Evolutionary conservation across 1,140 invertebrate genomes (phyloP).

Genomic region (Drosophila lowei): DNA sequence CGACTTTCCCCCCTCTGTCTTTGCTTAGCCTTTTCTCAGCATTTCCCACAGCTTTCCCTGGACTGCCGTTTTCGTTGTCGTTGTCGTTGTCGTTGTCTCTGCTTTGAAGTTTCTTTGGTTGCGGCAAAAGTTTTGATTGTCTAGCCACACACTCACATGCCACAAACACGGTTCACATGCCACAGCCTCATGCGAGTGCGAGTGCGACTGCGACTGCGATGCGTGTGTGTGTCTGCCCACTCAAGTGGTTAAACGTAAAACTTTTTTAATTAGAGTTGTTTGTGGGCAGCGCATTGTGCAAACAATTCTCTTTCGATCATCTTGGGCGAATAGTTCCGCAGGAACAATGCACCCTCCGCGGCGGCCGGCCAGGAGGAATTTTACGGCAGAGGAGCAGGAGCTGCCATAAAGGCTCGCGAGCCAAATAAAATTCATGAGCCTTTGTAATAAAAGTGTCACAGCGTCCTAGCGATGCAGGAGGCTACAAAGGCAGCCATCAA

Average conservation of each 20-base stretch:
- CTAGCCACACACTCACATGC: constrained; percentile 63
- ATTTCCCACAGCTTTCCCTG: constrained; percentile 27
- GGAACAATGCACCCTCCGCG: neutral
- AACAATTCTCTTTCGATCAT: constrained; percentile 68
- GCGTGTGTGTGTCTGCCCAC: constrained; percentile 48
- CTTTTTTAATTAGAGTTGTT: constrained; percentile 81
- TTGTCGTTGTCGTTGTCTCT: constrained; percentile 39
- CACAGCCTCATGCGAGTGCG: constrained; percentile 20
- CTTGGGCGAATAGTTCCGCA: constrained; percentile 67
- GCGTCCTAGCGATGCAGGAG: constrained; percentile 51
- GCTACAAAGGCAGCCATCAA: constrained; percentile 58
- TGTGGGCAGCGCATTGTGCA: constrained; percentile 65
- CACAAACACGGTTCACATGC: constrained; percentile 26
- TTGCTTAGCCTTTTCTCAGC: neutral
- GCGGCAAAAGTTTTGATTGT: constrained; percentile 77
- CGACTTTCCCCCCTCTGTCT: neutral
- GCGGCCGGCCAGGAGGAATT: constrained; percentile 22
- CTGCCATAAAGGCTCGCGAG: constrained; percentile 57
- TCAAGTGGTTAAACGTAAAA: constrained; percentile 80
- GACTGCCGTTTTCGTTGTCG: constrained; percentile 1
- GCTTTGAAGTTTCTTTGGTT: constrained; percentile 66
- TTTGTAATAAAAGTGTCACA: constrained; percentile 76
- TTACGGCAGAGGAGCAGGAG: constrained; percentile 23
- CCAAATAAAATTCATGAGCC: constrained; percentile 79
- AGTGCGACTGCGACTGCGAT: constrained; percentile 5